Evolutionary conservation across 2,113 vertebrate genomes (phyloP), one percentile per base, ranked within the genome.

Genomic region (Vicugna pacos): DNA sequence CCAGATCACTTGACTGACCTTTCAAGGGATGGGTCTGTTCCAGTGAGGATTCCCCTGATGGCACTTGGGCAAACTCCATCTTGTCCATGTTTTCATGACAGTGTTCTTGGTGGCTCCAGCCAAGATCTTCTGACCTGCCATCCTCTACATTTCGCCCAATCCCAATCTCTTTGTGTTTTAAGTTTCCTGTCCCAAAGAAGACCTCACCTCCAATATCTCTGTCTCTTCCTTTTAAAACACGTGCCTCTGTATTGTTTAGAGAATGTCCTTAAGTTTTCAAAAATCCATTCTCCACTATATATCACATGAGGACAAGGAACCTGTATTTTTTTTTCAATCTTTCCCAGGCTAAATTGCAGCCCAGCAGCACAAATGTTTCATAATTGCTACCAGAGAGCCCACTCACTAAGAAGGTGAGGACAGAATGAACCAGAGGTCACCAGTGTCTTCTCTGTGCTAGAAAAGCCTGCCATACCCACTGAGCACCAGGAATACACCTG

Each of bases 171-270:
- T 64, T 16, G 30, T 20, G 64, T 24, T 76, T 76, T 13, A 46
- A 28, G 46, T 65, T 94, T 97, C 60, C 62, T 67, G n/a, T 65
- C 24, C 60, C 48, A 89, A 69, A 86, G 67, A 65, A 76, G 60
- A 69, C 32, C 72, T 22, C 58, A 42, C 2, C 6, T 38, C 64
- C 5, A 12, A 9, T 83, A 67, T 69, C 30, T 70, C 56, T 88
- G 56, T 16, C 48, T 88, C 76, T 89, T 72, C 46, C 76, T 89
- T 92, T 96, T 54, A 84, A 75, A 91, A 77, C n/a, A 76, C 5
- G 1, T 79, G 4, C 17, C 35, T 67, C 62, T 91, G 8, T 64
- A 1, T 24, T 67, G 3, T 90, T 86, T 96, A 60, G 35, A 80
- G 62, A 70, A 60, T 24, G n/a, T 50, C 12, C 28, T 84, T 48